Percentiles rank a stretch among this genome's conserved stretches.
These are phyloP conservation scores for Drosophila cyrtoloma DNA, from an alignment of 2,888 invertebrate species.

Conservation along the genomic window DNA sequence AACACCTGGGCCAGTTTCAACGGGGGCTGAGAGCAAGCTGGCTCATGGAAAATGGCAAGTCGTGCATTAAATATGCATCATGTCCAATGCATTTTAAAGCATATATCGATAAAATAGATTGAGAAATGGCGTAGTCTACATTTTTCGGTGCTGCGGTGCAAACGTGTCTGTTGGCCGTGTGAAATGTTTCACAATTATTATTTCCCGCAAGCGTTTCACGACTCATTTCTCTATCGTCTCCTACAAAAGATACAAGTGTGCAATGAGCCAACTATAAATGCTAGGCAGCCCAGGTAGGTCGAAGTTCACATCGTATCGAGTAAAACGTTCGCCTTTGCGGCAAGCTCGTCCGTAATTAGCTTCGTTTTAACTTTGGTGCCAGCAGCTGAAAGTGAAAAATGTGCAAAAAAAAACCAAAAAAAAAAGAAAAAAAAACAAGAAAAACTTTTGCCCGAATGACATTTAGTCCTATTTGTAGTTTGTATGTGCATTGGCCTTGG, in stretches of 20 bases:
- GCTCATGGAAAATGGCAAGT: constrained; percentile 38
- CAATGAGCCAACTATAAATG: constrained; percentile 62
- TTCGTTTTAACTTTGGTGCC: constrained; percentile 49
- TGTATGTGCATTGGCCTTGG: constrained; percentile 61
- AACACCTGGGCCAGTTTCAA: constrained; percentile 37
- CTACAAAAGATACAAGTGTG: constrained; percentile 73
- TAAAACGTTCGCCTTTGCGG: constrained; percentile 50
- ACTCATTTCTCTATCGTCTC: constrained; percentile 70
- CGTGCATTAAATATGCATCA: constrained; percentile 73
- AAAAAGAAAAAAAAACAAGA: not conserved
- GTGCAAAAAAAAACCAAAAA: constrained; percentile 16
- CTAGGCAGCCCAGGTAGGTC: constrained; percentile 65
- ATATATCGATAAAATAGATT: constrained; percentile 77
- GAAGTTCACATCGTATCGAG: constrained; percentile 33
- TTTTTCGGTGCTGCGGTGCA: constrained; percentile 33
- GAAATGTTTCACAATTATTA: constrained; percentile 73
- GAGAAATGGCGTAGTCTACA: constrained; percentile 39
- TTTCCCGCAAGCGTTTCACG: constrained; percentile 63
- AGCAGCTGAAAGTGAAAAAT: constrained; percentile 63
- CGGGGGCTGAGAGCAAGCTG: not conserved
- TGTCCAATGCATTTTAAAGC: constrained; percentile 74
- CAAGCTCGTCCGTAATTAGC: constrained; percentile 60
- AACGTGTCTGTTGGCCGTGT: constrained; percentile 32
- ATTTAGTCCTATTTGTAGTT: constrained; percentile 42
- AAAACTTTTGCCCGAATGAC: constrained; percentile 58